Evolutionary conservation across 2,797 vertebrate species (phyloP).

Genomic region (Sylvia borin): DNA sequence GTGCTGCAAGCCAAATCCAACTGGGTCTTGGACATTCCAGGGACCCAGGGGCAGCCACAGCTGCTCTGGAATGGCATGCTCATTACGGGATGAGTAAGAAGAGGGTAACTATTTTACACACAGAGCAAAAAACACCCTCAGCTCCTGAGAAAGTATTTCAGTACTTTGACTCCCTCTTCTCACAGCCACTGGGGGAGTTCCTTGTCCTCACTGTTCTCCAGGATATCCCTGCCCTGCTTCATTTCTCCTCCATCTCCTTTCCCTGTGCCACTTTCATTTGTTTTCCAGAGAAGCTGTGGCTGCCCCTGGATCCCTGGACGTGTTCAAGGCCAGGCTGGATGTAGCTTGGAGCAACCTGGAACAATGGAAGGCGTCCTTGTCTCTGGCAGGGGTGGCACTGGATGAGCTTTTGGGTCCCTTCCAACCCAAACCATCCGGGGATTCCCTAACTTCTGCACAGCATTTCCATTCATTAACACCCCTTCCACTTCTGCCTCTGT

Average conservation of each 20-base stretch:
- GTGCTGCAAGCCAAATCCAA: accelerated
- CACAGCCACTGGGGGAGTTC: neutral
- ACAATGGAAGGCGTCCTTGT: neutral
- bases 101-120: neutral
- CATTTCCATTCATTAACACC: accelerated
- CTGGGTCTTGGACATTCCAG: neutral
- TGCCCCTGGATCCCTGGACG: neutral
- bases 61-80: neutral
- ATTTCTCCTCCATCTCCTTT: neutral
- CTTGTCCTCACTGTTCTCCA: neutral
- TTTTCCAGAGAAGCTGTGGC: neutral
- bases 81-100: neutral
- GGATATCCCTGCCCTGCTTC: neutral
- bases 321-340: neutral
- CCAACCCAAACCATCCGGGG: neutral
- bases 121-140: neutral
- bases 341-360: neutral
- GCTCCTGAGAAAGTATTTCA: neutral
- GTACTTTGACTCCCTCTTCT: neutral
- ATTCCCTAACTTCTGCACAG: neutral
- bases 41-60: neutral
- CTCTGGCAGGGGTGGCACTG: no score
- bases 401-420: accelerated
- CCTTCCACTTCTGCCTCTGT: neutral
- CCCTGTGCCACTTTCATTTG: neutral